Conservation (phyloP, 37 sponge, comb jelly and placozoan genomes). For the Petrosia ficiformis region DNA sequence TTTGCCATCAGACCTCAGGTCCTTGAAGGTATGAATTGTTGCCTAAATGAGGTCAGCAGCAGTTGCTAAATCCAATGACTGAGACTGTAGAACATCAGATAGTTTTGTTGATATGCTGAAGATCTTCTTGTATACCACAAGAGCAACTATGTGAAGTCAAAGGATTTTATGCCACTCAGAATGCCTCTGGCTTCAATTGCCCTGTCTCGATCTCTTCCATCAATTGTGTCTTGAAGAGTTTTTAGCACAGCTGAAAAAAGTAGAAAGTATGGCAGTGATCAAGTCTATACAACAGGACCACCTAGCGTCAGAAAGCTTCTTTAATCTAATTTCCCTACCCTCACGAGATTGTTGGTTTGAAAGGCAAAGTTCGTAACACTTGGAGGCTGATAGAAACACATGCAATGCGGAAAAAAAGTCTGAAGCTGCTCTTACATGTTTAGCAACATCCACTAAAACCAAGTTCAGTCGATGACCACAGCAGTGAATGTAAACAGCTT, state of each 20-base stretch:
- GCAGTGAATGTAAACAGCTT: slow-evolving; percentile 18
- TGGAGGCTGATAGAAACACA: slow-evolving; percentile 1
- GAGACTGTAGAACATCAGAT: no score
- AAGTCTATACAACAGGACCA: slow-evolving; percentile 8
- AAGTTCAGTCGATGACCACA: slow-evolving; percentile 18
- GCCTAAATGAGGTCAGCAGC: slow-evolving; percentile 8
- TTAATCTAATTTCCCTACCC: not conserved
- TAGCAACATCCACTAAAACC: slow-evolving; percentile 11
- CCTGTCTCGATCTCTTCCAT: not conserved
- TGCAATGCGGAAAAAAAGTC: slow-evolving; percentile 7
- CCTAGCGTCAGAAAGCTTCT: slow-evolving; percentile 19
- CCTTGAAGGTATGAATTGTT: not conserved
- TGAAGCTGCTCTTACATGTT: not conserved
- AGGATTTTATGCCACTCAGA: slow-evolving; percentile 2
- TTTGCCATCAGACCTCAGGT: slow-evolving; percentile 1
- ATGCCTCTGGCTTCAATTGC: not conserved
- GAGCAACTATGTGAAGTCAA: not conserved
- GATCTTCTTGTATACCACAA: no score
- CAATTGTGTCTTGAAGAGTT: slow-evolving; percentile 3
- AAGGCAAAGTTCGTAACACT: not conserved
- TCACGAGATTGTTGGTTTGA: slow-evolving; percentile 1
- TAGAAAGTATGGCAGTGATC: no score
- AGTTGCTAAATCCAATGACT: not conserved
- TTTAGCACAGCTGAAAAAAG: not conserved
- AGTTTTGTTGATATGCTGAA: no score